These are phyloP conservation scores for Disparrhopalites patrizii DNA, from an alignment of 2,888 invertebrate species.

Conservation along the genomic window DNA sequence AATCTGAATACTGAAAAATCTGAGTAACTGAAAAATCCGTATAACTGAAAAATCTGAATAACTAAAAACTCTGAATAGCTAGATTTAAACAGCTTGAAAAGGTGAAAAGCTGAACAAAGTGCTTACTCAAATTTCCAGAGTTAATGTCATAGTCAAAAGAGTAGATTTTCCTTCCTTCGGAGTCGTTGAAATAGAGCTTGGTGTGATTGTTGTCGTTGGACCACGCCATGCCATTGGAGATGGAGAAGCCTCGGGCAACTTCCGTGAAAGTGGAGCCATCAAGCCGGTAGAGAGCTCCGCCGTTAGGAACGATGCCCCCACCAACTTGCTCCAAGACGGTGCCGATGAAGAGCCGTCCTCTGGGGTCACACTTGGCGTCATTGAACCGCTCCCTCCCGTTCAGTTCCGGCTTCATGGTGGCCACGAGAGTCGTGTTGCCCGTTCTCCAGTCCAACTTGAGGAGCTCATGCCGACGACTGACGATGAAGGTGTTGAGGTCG, in stretches of 20 bases:
- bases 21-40: no score
- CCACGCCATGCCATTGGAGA: slow-evolving; percentile 34
- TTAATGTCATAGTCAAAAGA: slow-evolving; percentile 29
- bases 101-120: no score
- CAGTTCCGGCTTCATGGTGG: slow-evolving; percentile 5
- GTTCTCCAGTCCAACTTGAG: slow-evolving; percentile 24
- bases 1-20: no score
- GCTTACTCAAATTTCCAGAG: slow-evolving; percentile 26
- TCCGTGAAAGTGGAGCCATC: slow-evolving; percentile 19
- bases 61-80: no score
- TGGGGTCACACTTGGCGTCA: slow-evolving; percentile 28
- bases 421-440: neutral
- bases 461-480: slow-evolving; percentile 19
- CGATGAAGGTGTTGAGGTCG: slow-evolving; percentile 21
- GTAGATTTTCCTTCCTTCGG: slow-evolving; percentile 30
- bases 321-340: slow-evolving; percentile 2
- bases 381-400: slow-evolving; percentile 26
- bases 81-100: no score
- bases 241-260: slow-evolving; percentile 19
- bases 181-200: slow-evolving; percentile 30
- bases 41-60: no score
- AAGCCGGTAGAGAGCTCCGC: slow-evolving; percentile 26
- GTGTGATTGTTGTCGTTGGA: slow-evolving; percentile 27
- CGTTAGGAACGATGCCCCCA: neutral
- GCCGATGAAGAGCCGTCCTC: slow-evolving; percentile 32